Evolutionary conservation across 2,113 vertebrate species (phyloP).

Genomic region (Smithornis capensis): DNA sequence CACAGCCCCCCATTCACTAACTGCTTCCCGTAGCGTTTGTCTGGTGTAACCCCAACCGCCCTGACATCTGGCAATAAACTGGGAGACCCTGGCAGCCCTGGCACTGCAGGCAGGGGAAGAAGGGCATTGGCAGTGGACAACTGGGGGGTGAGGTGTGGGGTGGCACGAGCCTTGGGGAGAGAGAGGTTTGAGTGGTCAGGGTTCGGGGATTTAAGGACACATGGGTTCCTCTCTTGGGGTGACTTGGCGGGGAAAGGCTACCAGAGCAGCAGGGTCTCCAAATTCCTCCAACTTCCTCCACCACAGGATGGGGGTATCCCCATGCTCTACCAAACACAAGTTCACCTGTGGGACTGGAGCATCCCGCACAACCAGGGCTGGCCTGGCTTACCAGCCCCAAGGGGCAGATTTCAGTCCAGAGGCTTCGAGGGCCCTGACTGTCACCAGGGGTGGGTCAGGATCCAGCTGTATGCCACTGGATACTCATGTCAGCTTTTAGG

Average conservation of each 20-base stretch:
- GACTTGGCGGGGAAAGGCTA: accelerated
- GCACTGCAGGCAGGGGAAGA: neutral
- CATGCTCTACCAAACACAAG: neutral
- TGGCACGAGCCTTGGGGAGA: neutral
- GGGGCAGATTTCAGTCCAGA: neutral
- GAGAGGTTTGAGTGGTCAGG: neutral
- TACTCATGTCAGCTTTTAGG: accelerated
- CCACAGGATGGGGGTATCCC: accelerated
- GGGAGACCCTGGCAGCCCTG: constrained; percentile 49
- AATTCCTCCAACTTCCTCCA: neutral
- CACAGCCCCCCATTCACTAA: constrained; percentile 25
- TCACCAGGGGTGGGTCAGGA: neutral
- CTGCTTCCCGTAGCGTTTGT: constrained; percentile 51
- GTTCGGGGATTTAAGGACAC: neutral
- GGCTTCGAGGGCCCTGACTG: neutral
- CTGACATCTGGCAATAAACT: constrained; percentile 64
- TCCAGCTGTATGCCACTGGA: neutral
- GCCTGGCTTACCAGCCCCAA: neutral
- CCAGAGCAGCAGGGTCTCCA: neutral
- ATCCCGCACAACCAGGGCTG: neutral
- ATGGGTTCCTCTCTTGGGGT: neutral
- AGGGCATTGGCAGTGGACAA: neutral
- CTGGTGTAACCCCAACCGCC: constrained; percentile 53
- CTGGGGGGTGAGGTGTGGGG: neutral
- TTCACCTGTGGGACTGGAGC: neutral